These are phyloP conservation scores for Gouania willdenowi DNA, from an alignment of 2,797 vertebrate genomes.

Conservation along the genomic window DNA sequence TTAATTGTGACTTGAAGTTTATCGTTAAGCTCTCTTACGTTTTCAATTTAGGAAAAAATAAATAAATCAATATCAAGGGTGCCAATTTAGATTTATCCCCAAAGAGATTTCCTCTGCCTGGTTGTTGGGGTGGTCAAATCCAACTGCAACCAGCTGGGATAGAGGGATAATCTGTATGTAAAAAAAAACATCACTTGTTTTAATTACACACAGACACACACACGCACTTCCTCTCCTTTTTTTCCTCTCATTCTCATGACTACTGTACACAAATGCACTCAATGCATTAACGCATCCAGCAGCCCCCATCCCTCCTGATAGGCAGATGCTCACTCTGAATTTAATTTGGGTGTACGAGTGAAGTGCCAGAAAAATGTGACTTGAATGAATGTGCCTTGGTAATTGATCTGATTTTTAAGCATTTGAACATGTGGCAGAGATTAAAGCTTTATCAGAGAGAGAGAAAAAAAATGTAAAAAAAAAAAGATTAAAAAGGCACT, in stretches of 20 bases:
- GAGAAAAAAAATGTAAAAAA: slow-evolving; percentile 40
- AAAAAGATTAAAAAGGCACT: slow-evolving; percentile 71
- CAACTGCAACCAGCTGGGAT: slow-evolving; percentile 76
- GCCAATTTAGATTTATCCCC: slow-evolving; percentile 74
- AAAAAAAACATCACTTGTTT: slow-evolving; percentile 71
- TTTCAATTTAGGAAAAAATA: slow-evolving; percentile 28
- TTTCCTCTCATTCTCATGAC: slow-evolving; percentile 1
- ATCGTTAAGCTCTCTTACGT: slow-evolving; percentile 21
- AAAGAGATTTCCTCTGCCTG: slow-evolving; percentile 72
- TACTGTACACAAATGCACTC: slow-evolving; percentile 10
- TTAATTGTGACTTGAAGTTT: slow-evolving; percentile 21
- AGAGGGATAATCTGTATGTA: slow-evolving; percentile 73
- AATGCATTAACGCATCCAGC: slow-evolving; percentile 6
- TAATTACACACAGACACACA: slow-evolving; percentile 72
- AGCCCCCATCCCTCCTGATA: slow-evolving; percentile 20
- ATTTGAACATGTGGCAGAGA: slow-evolving; percentile 71
- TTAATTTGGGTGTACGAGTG: slow-evolving; percentile 37
- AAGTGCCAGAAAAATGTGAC: slow-evolving; percentile 31
- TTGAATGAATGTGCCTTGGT: slow-evolving; percentile 57
- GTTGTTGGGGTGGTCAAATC: slow-evolving; percentile 72
- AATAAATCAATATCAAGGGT: slow-evolving; percentile 40
- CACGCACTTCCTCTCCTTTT: slow-evolving; percentile 25
- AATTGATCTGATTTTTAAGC: slow-evolving; percentile 72
- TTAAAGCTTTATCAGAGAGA: slow-evolving; percentile 60
- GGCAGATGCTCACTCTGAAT: slow-evolving; percentile 50